Conservation (phyloP, 2,797 vertebrate genomes). For the Rhynchonycteris naso region DNA sequence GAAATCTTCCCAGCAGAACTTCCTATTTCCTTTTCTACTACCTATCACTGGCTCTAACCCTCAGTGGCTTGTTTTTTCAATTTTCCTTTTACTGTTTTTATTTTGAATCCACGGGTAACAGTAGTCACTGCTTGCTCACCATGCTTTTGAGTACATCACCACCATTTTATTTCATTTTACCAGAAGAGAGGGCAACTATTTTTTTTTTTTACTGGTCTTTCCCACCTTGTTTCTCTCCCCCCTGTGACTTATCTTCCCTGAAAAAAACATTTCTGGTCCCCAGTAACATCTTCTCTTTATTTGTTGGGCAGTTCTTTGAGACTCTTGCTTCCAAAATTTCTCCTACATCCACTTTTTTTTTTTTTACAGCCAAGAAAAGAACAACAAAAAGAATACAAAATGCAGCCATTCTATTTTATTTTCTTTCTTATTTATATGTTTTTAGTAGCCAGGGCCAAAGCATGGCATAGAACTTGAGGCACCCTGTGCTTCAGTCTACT, state of each 20-base stretch:
- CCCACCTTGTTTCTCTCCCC: background rate
- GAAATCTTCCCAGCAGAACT: background rate
- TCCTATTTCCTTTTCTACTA: background rate
- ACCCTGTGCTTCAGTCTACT: background rate
- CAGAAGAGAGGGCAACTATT: background rate
- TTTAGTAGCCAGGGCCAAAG: background rate
- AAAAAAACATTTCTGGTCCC: background rate
- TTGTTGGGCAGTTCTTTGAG: background rate
- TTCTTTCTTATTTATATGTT: background rate
- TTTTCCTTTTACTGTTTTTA: background rate
- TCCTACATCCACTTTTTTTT: background rate
- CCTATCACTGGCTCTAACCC: background rate
- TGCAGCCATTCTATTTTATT: background rate
- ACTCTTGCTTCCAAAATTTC: background rate
- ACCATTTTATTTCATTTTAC: background rate
- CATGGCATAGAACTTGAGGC: background rate
- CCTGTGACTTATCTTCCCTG: background rate
- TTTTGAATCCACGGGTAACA: background rate
- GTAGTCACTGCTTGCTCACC: background rate
- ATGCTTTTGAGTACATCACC: background rate
- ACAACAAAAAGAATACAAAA: background rate
- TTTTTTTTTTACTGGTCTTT: background rate
- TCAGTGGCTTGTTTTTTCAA: background rate
- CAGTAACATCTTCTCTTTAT: background rate
- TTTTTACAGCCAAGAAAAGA: background rate